phyloP scores from a whole-genome alignment of 2,113 vertebrate species.

The Sorex fumeus region DNA sequence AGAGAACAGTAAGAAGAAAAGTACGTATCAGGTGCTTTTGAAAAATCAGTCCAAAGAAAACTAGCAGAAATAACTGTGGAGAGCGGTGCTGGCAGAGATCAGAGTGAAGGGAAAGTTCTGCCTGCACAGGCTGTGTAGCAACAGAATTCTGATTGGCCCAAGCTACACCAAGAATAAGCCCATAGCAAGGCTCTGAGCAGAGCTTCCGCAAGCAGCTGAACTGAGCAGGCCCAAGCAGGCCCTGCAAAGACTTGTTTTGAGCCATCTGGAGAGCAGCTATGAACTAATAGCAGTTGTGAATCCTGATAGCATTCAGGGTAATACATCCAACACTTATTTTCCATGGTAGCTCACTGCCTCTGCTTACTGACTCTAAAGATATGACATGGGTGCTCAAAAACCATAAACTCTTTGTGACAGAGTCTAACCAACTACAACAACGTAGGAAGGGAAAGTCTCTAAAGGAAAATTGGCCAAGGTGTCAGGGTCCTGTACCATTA shows the following conservation, averaged over 20 bases:
- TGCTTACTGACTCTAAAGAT: neutral
- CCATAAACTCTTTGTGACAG: neutral
- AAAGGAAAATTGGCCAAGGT: neutral
- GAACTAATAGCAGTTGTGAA: neutral
- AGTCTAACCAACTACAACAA: neutral
- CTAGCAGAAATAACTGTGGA: constrained; percentile 47
- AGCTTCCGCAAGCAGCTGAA: neutral
- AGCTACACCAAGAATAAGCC: constrained; percentile 24
- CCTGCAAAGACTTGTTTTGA: constrained; percentile 29
- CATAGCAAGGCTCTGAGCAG: constrained; percentile 16
- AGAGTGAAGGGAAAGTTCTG: constrained; percentile 3
- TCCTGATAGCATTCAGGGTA: neutral
- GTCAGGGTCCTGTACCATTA: neutral
- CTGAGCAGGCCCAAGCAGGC: constrained; percentile 57
- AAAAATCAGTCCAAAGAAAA: constrained; percentile 2
- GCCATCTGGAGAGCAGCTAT: neutral
- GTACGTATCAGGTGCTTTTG: neutral
- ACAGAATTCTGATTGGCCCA: constrained; percentile 77
- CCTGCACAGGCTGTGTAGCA: neutral
- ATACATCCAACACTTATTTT: neutral
- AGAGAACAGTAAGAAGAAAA: constrained; percentile 42
- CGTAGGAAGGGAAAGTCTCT: neutral
- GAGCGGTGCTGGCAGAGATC: neutral
- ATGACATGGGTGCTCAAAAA: neutral
- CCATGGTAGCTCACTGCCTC: neutral